Evolutionary conservation across 2,888 invertebrate genomes (phyloP), one percentile per base, ranked within the genome.

Genomic region (Zhuqinia jingwanae): DNA sequence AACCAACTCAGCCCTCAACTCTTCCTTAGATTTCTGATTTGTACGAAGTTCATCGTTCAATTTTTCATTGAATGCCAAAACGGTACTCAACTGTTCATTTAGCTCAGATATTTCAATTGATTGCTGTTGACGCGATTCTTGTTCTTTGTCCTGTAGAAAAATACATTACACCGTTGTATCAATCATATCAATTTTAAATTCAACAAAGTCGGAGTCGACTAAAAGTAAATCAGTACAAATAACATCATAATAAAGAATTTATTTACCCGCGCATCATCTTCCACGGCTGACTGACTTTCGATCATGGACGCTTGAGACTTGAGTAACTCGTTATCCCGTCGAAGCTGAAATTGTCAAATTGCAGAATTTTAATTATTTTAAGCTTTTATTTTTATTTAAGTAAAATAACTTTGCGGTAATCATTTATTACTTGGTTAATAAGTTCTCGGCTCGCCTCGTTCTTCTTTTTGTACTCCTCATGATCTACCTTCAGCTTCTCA

Each of bases 401-500:
- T n/a, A n/a, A n/a, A n/a, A n/a, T n/a, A n/a, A n/a, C n/a, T n/a
- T n/a, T n/a, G n/a, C n/a, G n/a, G n/a, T n/a, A n/a, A n/a, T n/a
- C n/a, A n/a, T n/a, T n/a, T n/a, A n/a, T n/a, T n/a, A 75, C 73
- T 30, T 65, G 75, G 50, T 1, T 58, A 22, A 84, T 78, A 8
- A 78, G 13, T 45, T 84, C 78, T 3, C 84, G 65, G 20, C 84
- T 84, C 17, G 65, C 78, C 45, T 84, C 84, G 68, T 63, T 45
- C 25, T 84, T 84, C 58, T 58, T 77, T 25, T 77, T 84, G 36
- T 84, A 70, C 27, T 84, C 84, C 45, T 77, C 84, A 36, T 84
- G 84, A 77, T 78, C 84, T 27, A 68, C 15, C 53, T 77, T 77
- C 50, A 84, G n/a, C 42, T 76, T 84, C 47, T 77, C 78, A 22